phyloP scores from a whole-genome alignment of 1,140 invertebrate genomes.

The Hypothenemus hampei region DNA sequence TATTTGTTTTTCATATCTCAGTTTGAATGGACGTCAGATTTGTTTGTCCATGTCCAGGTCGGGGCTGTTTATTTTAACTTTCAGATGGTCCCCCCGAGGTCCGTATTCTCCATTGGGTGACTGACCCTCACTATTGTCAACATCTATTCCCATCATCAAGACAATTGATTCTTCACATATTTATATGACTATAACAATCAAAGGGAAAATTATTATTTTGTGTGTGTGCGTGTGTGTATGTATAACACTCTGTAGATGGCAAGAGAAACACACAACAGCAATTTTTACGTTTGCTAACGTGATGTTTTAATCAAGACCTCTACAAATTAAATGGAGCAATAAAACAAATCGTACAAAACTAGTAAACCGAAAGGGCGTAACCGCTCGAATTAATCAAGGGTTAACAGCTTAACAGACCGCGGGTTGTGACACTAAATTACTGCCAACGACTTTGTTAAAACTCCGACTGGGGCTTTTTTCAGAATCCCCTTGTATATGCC shows the following conservation, averaged over 20 bases:
- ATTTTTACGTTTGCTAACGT: no score
- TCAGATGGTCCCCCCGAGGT: not conserved
- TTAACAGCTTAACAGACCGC: constrained; percentile 7
- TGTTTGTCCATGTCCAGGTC: constrained; percentile 15
- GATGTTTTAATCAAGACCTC: constrained; percentile 7
- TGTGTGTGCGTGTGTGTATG: no score
- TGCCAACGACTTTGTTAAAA: constrained; percentile 1
- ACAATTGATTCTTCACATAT: no score
- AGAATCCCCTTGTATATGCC: not conserved
- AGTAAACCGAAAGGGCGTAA: constrained; percentile 11
- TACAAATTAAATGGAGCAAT: constrained; percentile 4
- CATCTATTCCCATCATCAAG: not conserved
- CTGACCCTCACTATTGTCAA: no score
- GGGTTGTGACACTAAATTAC: constrained; percentile 13
- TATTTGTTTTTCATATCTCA: constrained; percentile 17
- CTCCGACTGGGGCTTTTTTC: not conserved
- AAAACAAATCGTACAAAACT: constrained; percentile 6
- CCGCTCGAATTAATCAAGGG: constrained; percentile 10
- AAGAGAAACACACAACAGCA: no score
- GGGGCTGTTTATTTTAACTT: constrained; percentile 7
- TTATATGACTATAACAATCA: no score
- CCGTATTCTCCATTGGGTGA: constrained; percentile 4
- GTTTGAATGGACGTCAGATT: constrained; percentile 5
- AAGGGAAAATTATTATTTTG: no score
- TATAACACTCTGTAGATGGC: no score